Evolutionary conservation across 2,797 vertebrate species (phyloP), one percentile per base, ranked within the genome.

Genomic region (Morelia viridis): DNA sequence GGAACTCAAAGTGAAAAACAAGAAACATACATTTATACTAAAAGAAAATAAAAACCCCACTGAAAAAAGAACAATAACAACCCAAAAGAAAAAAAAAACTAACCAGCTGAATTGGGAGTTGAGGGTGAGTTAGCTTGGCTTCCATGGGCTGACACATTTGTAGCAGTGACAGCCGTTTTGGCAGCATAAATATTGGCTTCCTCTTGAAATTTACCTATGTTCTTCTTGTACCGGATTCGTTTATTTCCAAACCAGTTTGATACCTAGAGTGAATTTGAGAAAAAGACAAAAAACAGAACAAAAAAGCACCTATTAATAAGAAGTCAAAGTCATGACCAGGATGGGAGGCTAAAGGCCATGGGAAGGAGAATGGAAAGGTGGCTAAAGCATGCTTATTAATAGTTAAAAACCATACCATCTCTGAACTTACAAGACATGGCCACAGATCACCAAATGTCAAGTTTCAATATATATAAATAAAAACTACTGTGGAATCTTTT

Each of bases 221-320:
- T 99, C 98, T 99, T 99, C 99, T 99, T 99, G 98, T 99, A 99
- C 98, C 99, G 98, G 98, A 99, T 99, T 98, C 99, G 98, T 98
- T 99, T 99, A 98, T 99, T 99, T 98, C 99, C 99, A 97, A 99
- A 99, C 99, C 99, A 99, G 99, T 99, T 99, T 98, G 99, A 99
- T 98, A 99, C 99, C 99, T 99, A 97, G 94, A 95, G 93, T 0
- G 0, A 96, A 94, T 96, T 94, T 64, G 94, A 96, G 80, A 96
- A 41, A 89, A 96, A 95, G 92, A 96, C 5, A 96, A 96, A 85
- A 91, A 96, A 95, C 92, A 96, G 86, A 85, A 46, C 92, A 96
- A 87, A 87, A 35, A 95, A 58, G 0, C 96, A 91, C 0, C 9
- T 68, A 0, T 91, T 64, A 94, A 90, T 17, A 6, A 53, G 4